Percentiles rank a stretch among this genome's conserved stretches.
These are phyloP conservation scores for Enteromius paludinosus DNA, from an alignment of 2,797 vertebrate species.

Conservation along the genomic window DNA sequence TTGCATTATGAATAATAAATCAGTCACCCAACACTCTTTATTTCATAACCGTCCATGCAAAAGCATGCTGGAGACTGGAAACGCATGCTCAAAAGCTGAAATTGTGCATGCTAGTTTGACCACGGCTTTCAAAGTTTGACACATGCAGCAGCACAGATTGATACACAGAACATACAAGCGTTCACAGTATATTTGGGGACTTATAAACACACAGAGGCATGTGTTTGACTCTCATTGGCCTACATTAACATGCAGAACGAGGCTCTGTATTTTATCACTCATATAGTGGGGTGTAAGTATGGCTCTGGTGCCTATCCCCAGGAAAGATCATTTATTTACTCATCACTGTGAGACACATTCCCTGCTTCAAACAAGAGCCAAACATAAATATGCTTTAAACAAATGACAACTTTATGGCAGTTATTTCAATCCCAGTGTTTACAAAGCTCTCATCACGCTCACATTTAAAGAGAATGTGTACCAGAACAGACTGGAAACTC, in stretches of 20 bases:
- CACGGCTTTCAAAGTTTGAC: background rate
- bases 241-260: background rate
- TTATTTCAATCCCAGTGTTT: slow-evolving; percentile 11
- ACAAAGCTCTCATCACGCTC: background rate
- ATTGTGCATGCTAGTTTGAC: background rate
- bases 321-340: background rate
- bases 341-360: background rate
- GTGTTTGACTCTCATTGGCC: background rate
- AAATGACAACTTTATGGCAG: slow-evolving; percentile 8
- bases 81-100: background rate
- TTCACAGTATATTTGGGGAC: background rate
- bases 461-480: slow-evolving; percentile 23
- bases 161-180: background rate
- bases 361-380: background rate
- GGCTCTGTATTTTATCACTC: background rate
- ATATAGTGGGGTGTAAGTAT: background rate
- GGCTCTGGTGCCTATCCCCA: background rate
- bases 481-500: background rate
- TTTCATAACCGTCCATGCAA: background rate
- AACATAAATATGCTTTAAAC: slow-evolving; percentile 11
- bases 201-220: background rate
- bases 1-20: background rate
- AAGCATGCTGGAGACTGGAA: background rate
- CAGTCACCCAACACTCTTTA: too few species aligned
- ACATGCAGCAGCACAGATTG: background rate